phyloP scores from a whole-genome alignment of 2,797 vertebrate species.

The Hozukius guyotensis region DNA sequence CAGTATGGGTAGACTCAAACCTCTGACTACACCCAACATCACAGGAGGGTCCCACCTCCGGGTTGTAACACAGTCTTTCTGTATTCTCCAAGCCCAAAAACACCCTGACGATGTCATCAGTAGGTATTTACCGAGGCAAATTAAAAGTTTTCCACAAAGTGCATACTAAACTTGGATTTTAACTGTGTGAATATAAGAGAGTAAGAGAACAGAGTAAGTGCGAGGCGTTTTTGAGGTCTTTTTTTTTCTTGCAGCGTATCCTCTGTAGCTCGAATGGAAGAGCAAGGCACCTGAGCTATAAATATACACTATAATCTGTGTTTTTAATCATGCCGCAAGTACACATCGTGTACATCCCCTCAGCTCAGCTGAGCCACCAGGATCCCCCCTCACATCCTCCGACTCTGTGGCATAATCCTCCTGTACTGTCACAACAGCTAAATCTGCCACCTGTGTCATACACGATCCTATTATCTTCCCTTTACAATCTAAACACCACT shows the following conservation, averaged over 20 bases:
- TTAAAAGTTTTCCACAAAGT: not conserved
- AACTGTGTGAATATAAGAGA: not conserved
- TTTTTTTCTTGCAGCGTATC: not conserved
- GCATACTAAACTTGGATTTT: not conserved
- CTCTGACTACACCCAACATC: not conserved
- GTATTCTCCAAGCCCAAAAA: not conserved
- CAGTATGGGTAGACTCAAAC: not conserved
- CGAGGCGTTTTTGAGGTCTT: not conserved
- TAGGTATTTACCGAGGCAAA: not conserved
- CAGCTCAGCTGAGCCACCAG: conserved; percentile 38
- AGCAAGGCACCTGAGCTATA: conserved; percentile 2
- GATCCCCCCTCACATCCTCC: conserved; percentile 25
- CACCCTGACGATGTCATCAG: not conserved
- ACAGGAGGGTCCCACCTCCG: not conserved
- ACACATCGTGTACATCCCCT: conserved; percentile 3
- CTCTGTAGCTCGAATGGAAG: not conserved
- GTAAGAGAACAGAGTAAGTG: not conserved
- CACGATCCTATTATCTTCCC: conserved; percentile 53
- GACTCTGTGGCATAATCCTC: conserved; percentile 44
- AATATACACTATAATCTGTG: conserved; percentile 30
- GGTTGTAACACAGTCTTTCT: not conserved
- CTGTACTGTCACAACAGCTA: conserved; percentile 49
- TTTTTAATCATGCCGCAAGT: conserved; percentile 39
- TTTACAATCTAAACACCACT: conserved; percentile 41
- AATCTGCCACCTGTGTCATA: conserved; percentile 59